phyloP scores from a whole-genome alignment of 2,113 vertebrate genomes.

The Macrotis lagotis region DNA sequence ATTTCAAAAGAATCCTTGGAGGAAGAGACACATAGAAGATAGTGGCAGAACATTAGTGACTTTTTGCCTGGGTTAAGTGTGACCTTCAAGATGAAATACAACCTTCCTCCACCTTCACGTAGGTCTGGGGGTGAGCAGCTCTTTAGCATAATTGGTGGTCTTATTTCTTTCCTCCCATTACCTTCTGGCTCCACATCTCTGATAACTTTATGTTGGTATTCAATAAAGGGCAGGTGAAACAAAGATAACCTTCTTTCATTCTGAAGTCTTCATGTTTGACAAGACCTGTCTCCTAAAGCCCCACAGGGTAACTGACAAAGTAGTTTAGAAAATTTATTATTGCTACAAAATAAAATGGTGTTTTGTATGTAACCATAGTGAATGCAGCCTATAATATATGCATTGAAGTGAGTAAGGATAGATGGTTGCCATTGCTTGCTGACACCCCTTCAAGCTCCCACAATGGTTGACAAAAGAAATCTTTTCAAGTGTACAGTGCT shows the following conservation, averaged over 20 bases:
- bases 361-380: conserved; percentile 33
- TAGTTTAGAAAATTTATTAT: conserved; percentile 15
- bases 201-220: background rate
- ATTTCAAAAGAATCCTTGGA: conserved; percentile 39
- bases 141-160: conserved; percentile 14
- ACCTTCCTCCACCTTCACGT: background rate
- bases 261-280: conserved; percentile 10
- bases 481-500: conserved; percentile 54
- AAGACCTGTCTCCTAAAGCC: conserved; percentile 26
- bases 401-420: conserved; percentile 15
- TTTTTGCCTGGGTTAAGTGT: conserved; percentile 38
- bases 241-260: conserved; percentile 27
- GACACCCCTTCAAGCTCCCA: background rate
- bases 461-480: conserved; percentile 38
- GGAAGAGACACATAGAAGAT: conserved; percentile 10
- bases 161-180: conserved; percentile 14
- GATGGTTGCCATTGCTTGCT: background rate
- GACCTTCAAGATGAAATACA: conserved; percentile 23
- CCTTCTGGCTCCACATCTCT: conserved; percentile 5
- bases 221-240: background rate
- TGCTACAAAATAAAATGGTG: conserved; percentile 49
- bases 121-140: background rate
- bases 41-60: background rate
- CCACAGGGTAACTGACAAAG: conserved; percentile 12
- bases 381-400: background rate